Base-by-base conservation (phyloP, 2,113 vertebrate genomes). In the Carassius auratus region DNA sequence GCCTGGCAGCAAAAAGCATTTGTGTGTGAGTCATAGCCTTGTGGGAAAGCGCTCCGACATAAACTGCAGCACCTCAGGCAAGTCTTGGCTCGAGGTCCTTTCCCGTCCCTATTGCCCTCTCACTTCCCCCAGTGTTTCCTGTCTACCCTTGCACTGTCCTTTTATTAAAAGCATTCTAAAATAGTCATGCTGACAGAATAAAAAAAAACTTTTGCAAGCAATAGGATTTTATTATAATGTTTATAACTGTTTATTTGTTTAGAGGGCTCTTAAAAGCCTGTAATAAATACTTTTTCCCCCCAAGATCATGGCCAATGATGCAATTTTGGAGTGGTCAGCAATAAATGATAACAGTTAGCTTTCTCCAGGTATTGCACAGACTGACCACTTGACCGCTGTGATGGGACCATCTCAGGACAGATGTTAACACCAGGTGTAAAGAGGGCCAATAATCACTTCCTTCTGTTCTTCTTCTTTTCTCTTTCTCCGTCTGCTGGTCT, bases 401-500 rank as follows among this genome's bases (percentile, higher is more conserved):
- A 71, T 21, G 14, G 5, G 19, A 36, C 69, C 48, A 66, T 45
- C 61, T 30, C 21, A 68, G 79, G 79, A 48, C 61, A 26, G 79
- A 64, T 64, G 42, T 66, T 64, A 42, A 48, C 10, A 48, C 7
- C 61, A 21, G 79, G 21, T 81, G 78, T 66, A 81, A 50, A 30
- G 57, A 50, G 13, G 19, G 30, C 19, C 57, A 23, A 42, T 80
- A 80, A 80, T 80, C 12, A 10, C n/a, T 50, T 50, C 42, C 38
- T 50, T 33, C 42, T 68, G 57, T 15, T 42, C 75, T 71, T 19
- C 50, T 6, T 64, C 21, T 26, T 52, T 42, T 68, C 71, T 48
- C 48, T 62, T 36, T 55, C n/a, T n/a, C 30, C 15, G n/a, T 73
- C 48, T 78, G 55, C 62, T 86, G 14, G 38, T 76, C 69, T 71